phyloP scores from a whole-genome alignment of 2,113 vertebrate species.

The Pimephales promelas region DNA sequence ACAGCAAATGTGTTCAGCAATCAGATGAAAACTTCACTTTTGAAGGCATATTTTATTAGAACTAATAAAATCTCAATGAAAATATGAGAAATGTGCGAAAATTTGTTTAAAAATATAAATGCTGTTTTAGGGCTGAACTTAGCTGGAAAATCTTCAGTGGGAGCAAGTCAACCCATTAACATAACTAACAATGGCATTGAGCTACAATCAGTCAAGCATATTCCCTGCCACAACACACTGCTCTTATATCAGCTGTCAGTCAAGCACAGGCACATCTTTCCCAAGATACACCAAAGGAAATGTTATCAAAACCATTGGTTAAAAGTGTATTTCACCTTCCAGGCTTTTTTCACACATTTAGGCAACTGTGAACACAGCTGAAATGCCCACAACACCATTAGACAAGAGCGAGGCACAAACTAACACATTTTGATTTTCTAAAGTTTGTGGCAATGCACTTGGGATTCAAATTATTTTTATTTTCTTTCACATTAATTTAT shows the following conservation, averaged over 20 bases:
- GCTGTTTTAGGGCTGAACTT: background rate
- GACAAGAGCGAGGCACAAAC: background rate
- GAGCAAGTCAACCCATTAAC: constrained; percentile 1
- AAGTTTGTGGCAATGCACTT: background rate
- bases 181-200: background rate
- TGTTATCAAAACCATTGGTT: background rate
- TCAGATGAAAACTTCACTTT: background rate
- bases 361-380: constrained; percentile 4
- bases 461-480: background rate
- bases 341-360: constrained; percentile 24
- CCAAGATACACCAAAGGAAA: background rate
- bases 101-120: background rate
- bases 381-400: constrained; percentile 27
- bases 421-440: background rate
- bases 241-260: constrained; percentile 9
- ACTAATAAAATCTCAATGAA: background rate
- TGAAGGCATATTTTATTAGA: background rate
- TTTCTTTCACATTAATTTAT: background rate
- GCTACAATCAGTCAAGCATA: background rate
- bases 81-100: background rate
- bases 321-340: background rate
- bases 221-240: background rate
- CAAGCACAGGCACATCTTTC: background rate
- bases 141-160: background rate
- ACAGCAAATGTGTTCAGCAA: background rate